These are phyloP conservation scores for Drosophila aff. DNA, from an alignment of 1,140 invertebrate species.

Conservation along the genomic window DNA sequence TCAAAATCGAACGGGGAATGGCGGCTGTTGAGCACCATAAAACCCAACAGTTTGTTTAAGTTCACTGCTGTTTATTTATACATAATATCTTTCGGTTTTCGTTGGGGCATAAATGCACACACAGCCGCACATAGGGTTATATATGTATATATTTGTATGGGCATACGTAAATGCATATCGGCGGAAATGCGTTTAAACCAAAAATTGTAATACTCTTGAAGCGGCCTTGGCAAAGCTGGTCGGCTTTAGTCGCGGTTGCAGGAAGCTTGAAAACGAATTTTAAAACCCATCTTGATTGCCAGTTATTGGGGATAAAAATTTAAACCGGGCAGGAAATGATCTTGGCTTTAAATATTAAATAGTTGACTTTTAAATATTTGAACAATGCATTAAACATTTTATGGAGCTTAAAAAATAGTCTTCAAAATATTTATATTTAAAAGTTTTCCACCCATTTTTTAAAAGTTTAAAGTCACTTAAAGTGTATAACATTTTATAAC, in stretches of 20 bases:
- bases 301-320: slow-evolving; percentile 12
- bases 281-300: slow-evolving; percentile 45
- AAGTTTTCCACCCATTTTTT: not conserved
- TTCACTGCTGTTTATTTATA: slow-evolving; percentile 78
- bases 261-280: slow-evolving; percentile 23
- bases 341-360: no score
- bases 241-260: slow-evolving; percentile 23
- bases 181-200: slow-evolving; percentile 69
- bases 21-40: slow-evolving; percentile 28
- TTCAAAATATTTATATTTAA: no score
- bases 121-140: not conserved
- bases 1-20: slow-evolving; percentile 32
- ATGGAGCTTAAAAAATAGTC: no score
- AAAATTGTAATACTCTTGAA: slow-evolving; percentile 44
- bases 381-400: no score
- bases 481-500: not conserved
- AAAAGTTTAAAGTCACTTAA: not conserved
- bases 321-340: slow-evolving; percentile 13
- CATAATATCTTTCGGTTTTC: slow-evolving; percentile 56
- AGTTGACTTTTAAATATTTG: no score
- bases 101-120: slow-evolving; percentile 35
- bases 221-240: slow-evolving; percentile 17
- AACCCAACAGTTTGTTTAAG: slow-evolving; percentile 78
- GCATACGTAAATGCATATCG: slow-evolving; percentile 18
- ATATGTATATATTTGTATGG: not conserved